Conservation (phyloP, 2,888 invertebrate species). For the Falcaria lacertinaria region DNA sequence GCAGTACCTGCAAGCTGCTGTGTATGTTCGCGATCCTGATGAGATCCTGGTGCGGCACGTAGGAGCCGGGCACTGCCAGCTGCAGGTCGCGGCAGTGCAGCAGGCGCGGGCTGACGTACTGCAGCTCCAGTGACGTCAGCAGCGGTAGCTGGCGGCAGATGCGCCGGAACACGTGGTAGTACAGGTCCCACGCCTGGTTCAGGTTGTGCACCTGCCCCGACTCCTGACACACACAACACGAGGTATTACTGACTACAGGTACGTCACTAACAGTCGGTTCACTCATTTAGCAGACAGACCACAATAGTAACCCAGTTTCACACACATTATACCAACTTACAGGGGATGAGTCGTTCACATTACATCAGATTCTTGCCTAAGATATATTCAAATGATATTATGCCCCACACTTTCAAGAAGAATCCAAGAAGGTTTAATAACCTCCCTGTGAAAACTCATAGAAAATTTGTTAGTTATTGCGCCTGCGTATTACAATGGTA, state of each 20-base stretch:
- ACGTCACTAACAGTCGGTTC: too few species aligned
- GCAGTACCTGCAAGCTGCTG: constrained; percentile 91
- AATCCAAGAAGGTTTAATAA: too few species aligned
- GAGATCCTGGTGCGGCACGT: constrained; percentile 93
- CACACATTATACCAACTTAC: too few species aligned
- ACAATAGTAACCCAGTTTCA: too few species aligned
- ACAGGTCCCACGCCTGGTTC: constrained; percentile 99
- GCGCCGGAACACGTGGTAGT: constrained; percentile 98
- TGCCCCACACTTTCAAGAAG: too few species aligned
- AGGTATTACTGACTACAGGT: background rate
- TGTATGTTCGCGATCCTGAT: constrained; percentile 95
- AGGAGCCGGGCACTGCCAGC: constrained; percentile 98
- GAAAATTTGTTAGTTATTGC: too few species aligned
- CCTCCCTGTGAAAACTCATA: too few species aligned
- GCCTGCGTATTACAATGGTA: too few species aligned
- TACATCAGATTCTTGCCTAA: too few species aligned
- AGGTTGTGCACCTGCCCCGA: constrained; percentile 93
- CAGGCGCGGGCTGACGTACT: constrained; percentile 97
- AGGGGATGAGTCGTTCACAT: too few species aligned
- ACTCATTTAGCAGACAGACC: too few species aligned
- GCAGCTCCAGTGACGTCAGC: constrained; percentile 92
- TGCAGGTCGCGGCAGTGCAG: constrained; percentile 94
- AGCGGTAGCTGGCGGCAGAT: constrained; percentile 97
- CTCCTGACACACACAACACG: constrained; percentile 55
- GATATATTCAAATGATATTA: too few species aligned